A percentile compares a stretch with the other conserved stretches of the same genome.
These are phyloP conservation scores for Xenentodon cancila DNA, from an alignment of 2,797 vertebrate genomes.

Conservation along the genomic window DNA sequence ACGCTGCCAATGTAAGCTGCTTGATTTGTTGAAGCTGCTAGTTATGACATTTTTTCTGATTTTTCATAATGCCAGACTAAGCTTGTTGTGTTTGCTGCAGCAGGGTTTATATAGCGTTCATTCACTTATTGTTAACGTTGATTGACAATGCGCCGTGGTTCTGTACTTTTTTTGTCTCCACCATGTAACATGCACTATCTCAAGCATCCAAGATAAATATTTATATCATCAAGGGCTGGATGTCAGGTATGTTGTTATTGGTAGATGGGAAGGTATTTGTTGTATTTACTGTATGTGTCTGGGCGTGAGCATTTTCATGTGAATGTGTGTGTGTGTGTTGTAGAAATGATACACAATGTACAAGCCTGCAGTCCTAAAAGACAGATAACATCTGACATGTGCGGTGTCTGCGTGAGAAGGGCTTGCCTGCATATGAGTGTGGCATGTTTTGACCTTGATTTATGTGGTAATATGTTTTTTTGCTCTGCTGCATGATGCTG, in stretches of 20 bases:
- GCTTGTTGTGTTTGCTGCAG: conserved; percentile 53
- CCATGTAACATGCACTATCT: conserved; percentile 71
- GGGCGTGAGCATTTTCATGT: conserved; percentile 44
- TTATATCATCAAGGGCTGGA: conserved; percentile 64
- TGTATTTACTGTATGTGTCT: conserved; percentile 70
- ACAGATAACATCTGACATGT: conserved; percentile 72
- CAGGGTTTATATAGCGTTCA: conserved; percentile 31
- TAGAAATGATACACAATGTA: conserved; percentile 41
- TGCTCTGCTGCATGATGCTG: conserved; percentile 32
- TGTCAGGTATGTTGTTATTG: conserved; percentile 71
- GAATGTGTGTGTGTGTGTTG: conserved; percentile 15
- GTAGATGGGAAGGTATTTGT: conserved; percentile 71
- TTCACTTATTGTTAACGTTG: conserved; percentile 42
- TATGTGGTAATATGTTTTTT: conserved; percentile 62
- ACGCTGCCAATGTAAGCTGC: background rate
- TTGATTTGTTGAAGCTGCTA: conserved; percentile 19
- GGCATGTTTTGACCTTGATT: conserved; percentile 70
- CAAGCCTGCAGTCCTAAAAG: conserved; percentile 64
- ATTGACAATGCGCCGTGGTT: conserved; percentile 33
- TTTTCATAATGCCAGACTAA: conserved; percentile 38
- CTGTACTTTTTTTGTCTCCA: conserved; percentile 64
- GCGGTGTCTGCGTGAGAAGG: conserved; percentile 70
- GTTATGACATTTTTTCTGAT: conserved; percentile 39
- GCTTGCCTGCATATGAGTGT: conserved; percentile 64
- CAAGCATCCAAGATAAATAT: conserved; percentile 71